Base-by-base conservation (phyloP, 1,140 invertebrate species). In the Mycetomoellerius zeteki region DNA sequence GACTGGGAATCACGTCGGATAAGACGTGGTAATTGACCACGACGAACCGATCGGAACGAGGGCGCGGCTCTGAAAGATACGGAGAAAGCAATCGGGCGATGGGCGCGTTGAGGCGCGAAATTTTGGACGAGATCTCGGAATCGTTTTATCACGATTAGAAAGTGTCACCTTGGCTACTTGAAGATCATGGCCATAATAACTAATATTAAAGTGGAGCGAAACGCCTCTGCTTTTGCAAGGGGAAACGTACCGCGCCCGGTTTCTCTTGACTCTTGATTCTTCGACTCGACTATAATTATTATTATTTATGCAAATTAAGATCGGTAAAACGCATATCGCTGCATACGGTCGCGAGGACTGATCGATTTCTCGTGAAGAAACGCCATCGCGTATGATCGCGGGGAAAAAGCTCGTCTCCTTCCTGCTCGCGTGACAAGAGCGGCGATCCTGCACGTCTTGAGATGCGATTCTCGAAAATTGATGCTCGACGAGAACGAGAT, bases 231-330 rank as follows among this genome's bases (percentile, higher is more conserved):
- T 84, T 73, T 84, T 37, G 62, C 65, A 50, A 80, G 14, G 43
- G 69, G 56, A 82, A 75, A 72, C 33, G 65, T 54, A 30, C 43
- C 54, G 19, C 67, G 56, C 24, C 54, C 21, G 65, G 54, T 73
- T 84, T 84, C 69, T 84, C 69, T 72, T n/a, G n/a, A n/a, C n/a
- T n/a, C n/a, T n/a, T n/a, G n/a, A n/a, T n/a, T 64, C 58, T 37
- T 33, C 58, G 58, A 27, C 62, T 73, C 54, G 67, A 47, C 30
- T 37, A 54, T 80, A 24, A 60, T 69, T 6, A 81, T 81, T 84
- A 84, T 75, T 84, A 84, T 84, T 84, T 84, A 84, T 84, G 27
- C 50, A 84, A 73, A 84, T 84, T 84, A 84, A 24, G 12, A 84
- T 84, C 80, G 37, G 37, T 54, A 16, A 80, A 71, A 65, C 16